Evolutionary conservation across 2,888 invertebrate genomes (phyloP).

Genomic region (Plebejus melissa): DNA sequence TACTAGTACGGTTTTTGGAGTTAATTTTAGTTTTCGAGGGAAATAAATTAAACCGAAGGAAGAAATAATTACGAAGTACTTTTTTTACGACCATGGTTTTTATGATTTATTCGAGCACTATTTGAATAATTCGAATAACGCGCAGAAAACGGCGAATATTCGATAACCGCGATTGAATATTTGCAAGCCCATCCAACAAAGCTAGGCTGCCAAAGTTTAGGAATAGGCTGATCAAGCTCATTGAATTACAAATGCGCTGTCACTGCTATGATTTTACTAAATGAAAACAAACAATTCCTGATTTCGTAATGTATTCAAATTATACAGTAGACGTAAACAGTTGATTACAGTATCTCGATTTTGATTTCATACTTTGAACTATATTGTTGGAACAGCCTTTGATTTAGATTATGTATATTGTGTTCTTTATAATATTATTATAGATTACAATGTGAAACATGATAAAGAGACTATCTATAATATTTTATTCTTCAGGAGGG

Average conservation of each 20-base stretch:
- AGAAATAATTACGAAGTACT: not conserved
- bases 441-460: no score
- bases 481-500: no score
- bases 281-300: constrained; percentile 29
- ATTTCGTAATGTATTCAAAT: constrained; percentile 22
- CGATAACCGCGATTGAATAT: not conserved
- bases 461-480: no score
- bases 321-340: not conserved
- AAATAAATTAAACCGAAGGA: not conserved
- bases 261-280: constrained; percentile 31
- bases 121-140: not conserved
- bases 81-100: not conserved
- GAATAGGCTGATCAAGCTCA: constrained; percentile 33
- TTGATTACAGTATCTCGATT: not conserved
- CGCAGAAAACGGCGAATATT: not conserved
- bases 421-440: no score
- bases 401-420: no score
- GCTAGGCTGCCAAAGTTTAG: constrained; percentile 29
- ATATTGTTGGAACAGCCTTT: no score
- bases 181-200: not conserved
- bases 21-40: no score
- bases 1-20: not conserved
- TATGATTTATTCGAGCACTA: not conserved
- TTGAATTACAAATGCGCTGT: constrained; percentile 37
- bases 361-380: not conserved